Percentiles rank a stretch among this genome's conserved stretches.
phyloP scores from a whole-genome alignment of 2,113 vertebrate species.

The Pachycephala philippinensis region DNA sequence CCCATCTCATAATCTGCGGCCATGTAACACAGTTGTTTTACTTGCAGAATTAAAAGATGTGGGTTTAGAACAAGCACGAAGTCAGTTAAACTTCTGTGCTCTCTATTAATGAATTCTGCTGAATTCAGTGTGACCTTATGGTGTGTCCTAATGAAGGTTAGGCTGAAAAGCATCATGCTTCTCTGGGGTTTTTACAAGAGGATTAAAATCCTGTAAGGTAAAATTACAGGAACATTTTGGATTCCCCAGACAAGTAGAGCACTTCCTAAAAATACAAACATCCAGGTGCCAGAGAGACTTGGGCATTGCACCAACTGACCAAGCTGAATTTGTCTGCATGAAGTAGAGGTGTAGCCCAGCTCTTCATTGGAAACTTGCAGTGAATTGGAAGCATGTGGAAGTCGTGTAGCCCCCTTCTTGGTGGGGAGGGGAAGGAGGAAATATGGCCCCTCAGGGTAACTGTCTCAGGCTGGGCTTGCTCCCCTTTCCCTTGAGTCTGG shows the following conservation, averaged over 20 bases:
- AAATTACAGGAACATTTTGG: not conserved
- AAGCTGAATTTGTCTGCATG: not conserved
- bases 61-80: not conserved
- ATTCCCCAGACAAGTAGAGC: not conserved
- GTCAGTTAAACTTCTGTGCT: not conserved
- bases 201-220: not conserved
- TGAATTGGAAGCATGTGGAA: not conserved
- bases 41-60: not conserved
- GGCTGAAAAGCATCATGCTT: not conserved
- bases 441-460: rapidly evolving
- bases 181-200: not conserved
- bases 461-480: not conserved
- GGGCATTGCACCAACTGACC: rapidly evolving
- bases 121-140: not conserved
- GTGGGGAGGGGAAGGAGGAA: not conserved
- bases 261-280: not conserved
- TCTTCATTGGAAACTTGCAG: rapidly evolving
- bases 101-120: not conserved
- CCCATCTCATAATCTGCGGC: not conserved
- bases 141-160: not conserved
- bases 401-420: rapidly evolving
- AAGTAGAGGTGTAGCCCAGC: not conserved
- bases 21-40: not conserved
- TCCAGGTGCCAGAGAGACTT: not conserved
- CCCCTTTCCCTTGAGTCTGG: not conserved